Evolutionary conservation across 2,113 vertebrate species (phyloP), one percentile per base, ranked within the genome.

Genomic region (Festucalex cinctus): DNA sequence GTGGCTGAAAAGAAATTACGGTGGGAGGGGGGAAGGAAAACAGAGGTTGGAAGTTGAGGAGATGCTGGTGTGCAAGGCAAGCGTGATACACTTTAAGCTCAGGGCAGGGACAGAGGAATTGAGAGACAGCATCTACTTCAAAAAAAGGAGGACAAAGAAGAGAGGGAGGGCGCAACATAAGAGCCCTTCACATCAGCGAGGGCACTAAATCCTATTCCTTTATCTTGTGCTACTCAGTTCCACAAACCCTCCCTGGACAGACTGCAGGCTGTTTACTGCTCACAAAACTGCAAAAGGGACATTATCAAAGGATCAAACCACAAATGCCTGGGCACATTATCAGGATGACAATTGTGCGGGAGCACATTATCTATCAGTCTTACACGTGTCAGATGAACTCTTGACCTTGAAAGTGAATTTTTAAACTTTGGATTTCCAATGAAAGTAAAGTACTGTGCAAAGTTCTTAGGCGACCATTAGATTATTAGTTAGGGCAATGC

Each of bases 171-270:
- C 43, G 43, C 51, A 76, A 83, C 54, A 78, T 71, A 69, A 66
- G 63, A 71, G 61, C 64, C 54, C 49, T 64, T 28, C 65, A 77
- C 46, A 70, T 54, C 26, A 48, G 73, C 63, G 20, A 66, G 72
- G 70, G 71, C 71, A 76, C 67, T 70, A 83, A 84, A 86, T 81
- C 69, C 64, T 62, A 14, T 54, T 80, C 65, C 70, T 82, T 76
- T 74, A 74, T 78, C 71, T 76, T 64, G 57, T 71, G 73, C 77
- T 79, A 71, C 71, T 73, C 69, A 17, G 35, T 66, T 81, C 49
- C 63, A 20, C 62, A 66, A 65, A 48, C 78, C 64, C 75, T 80
- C 64, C 61, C 48, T 64, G 63, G 35, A 62, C 60, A 43, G 22
- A 43, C 63, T 72, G 48, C 59, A 44, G 58, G 39, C 49, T 49